Evolutionary conservation across 2,888 invertebrate genomes (phyloP), one percentile per base, ranked within the genome.

Genomic region (Boloria selene): DNA sequence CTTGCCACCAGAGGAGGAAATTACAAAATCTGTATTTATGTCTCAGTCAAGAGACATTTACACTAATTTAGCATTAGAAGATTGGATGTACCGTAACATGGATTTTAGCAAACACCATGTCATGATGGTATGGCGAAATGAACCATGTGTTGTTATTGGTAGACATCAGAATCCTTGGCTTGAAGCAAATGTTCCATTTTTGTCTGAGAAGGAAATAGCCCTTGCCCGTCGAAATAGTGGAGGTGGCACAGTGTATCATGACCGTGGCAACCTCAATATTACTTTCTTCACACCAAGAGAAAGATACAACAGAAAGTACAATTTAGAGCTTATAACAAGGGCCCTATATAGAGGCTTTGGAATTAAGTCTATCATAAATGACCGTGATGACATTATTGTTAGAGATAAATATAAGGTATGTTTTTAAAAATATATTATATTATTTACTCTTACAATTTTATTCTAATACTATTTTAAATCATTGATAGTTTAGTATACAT

Each of bases 151-250:
- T 62, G 98, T 99, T 5, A 95, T 99, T 82, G 99, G 99, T 6
- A 94, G 97, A 65, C 97, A 99, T 86, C 99, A 99, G 86, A 99
- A 99, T 87, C 98, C 98, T 0, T 99, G 98, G 96, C 84, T 95
- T 44, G 99, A 99, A 85, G 96, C 97, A 1, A 96, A 99, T 84
- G 89, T 97, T 3, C 93, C 94, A 2, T 93, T 93, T 51, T 84
- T 97, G 58, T 82, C 93, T 69, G 94, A 95, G 58, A 92, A 93
- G 51, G 95, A 95, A 16, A 95, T 99, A 65, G 92, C 94, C 13
- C 78, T 98, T 68, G 98, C 97, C 0, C 94, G 99, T 66, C 94
- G 99, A 51, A 97, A 97, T 80, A 98, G 98, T 86, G 99, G 99
- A 38, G 97, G 99, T 69, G 99, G 99, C 31, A 96, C 98, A 4